Percentiles rank a stretch among this genome's conserved stretches.
phyloP scores from a whole-genome alignment of 2,113 vertebrate genomes.

The Nerophis ophidion region DNA sequence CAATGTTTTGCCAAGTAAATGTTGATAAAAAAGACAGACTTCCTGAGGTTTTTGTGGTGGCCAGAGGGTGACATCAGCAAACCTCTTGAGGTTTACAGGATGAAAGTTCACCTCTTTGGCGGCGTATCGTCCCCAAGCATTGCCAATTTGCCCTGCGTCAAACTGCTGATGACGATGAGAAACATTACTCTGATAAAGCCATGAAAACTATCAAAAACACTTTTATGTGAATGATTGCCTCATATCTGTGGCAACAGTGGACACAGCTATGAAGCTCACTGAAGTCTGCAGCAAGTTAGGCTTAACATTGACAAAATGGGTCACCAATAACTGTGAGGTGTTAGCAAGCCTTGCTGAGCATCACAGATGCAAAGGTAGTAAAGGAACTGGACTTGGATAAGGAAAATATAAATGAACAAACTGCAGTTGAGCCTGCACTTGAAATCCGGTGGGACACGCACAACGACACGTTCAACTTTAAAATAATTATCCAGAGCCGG shows the following conservation, averaged over 20 bases:
- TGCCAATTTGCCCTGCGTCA: neutral
- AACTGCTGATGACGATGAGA: neutral
- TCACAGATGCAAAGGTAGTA: neutral
- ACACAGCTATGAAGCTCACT: neutral
- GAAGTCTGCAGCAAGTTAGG: neutral
- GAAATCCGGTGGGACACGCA: neutral
- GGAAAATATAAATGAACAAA: neutral
- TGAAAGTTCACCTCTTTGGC: slow-evolving; percentile 1
- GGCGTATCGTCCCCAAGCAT: neutral
- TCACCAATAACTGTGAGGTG: neutral
- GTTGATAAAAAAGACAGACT: neutral
- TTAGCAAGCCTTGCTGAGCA: neutral
- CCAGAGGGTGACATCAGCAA: neutral
- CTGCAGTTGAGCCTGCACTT: neutral
- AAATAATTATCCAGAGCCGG: neutral
- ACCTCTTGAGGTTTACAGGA: neutral
- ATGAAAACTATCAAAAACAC: neutral
- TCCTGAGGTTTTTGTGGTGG: neutral
- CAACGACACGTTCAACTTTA: neutral
- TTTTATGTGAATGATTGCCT: neutral
- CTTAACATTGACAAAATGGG: neutral
- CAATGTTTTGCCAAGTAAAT: neutral
- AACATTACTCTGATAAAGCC: neutral
- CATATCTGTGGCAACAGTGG: neutral
- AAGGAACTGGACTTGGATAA: neutral